Conservation (phyloP, 2,113 vertebrate species). For the Megaceryle maxima region DNA sequence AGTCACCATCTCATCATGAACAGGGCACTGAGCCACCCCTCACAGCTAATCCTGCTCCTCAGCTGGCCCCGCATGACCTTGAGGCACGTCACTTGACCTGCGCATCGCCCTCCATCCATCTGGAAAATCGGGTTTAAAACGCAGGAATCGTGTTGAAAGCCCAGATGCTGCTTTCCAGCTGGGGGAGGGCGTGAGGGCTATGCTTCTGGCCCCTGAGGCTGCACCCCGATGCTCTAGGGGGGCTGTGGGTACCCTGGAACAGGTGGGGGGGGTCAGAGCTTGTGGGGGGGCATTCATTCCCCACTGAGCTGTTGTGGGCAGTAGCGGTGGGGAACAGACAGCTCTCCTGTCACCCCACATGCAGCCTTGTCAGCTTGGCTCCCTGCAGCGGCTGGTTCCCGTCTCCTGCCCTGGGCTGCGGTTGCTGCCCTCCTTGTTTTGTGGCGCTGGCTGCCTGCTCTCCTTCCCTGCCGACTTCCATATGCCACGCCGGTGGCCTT, state of each 20-base stretch:
- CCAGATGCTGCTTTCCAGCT: slow-evolving; percentile 54
- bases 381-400: background rate
- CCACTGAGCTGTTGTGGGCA: background rate
- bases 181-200: background rate
- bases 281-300: background rate
- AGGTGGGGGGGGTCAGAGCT: background rate
- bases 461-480: slow-evolving; percentile 27
- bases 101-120: slow-evolving; percentile 18
- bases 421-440: background rate
- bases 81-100: slow-evolving; percentile 46
- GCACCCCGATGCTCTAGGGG: background rate
- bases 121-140: slow-evolving; percentile 56
- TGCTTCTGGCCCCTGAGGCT: fast-evolving
- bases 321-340: background rate
- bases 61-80: background rate
- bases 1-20: fast-evolving
- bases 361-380: background rate
- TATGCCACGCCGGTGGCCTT: slow-evolving; percentile 35
- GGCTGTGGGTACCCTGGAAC: background rate
- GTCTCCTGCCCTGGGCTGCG: background rate
- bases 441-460: background rate
- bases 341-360: background rate
- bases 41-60: background rate
- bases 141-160: background rate
- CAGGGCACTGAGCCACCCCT: background rate